Percentiles rank a stretch among this genome's conserved stretches.
These are phyloP conservation scores for Tryphoninae sp. DNA, from an alignment of 2,888 invertebrate species.

Conservation along the genomic window DNA sequence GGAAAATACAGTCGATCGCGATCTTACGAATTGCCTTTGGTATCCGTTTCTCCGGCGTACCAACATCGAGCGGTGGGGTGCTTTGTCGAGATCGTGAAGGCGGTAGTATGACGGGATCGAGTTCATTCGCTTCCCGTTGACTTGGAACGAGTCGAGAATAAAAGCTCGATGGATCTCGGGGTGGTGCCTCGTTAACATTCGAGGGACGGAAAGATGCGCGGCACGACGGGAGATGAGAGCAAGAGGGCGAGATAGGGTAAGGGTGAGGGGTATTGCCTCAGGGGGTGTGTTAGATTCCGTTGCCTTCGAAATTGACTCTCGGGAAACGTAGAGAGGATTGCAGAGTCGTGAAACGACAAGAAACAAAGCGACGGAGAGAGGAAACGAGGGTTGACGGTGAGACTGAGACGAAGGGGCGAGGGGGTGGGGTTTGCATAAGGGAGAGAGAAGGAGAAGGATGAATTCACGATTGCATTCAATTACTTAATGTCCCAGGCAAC, in stretches of 20 bases:
- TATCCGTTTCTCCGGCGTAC: not conserved
- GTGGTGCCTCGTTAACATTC: constrained; percentile 61
- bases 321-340: constrained; percentile 12
- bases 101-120: constrained; percentile 4
- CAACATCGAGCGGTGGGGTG: not conserved
- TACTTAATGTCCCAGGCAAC: constrained; percentile 70
- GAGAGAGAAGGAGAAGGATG: constrained; percentile 47
- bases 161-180: constrained; percentile 30
- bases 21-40: not conserved
- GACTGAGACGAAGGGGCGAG: constrained; percentile 16
- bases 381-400: constrained; percentile 12
- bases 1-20: constrained; percentile 2
- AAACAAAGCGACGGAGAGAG: constrained; percentile 26
- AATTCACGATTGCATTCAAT: constrained; percentile 72
- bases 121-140: constrained; percentile 17
- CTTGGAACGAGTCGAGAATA: constrained; percentile 48
- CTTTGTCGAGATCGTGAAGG: constrained; percentile 5
- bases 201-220: constrained; percentile 28
- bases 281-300: constrained; percentile 22
- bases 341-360: constrained; percentile 25
- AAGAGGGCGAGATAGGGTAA: constrained; percentile 2
- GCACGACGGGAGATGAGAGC: constrained; percentile 23
- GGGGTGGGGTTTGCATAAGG: constrained; percentile 1
- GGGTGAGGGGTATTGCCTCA: constrained; percentile 20
- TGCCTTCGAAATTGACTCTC: constrained; percentile 48